A percentile compares a stretch with the other conserved stretches of the same genome.
Conservation (phyloP, 2,888 invertebrate genomes). For the Tortrix viridana region DNA sequence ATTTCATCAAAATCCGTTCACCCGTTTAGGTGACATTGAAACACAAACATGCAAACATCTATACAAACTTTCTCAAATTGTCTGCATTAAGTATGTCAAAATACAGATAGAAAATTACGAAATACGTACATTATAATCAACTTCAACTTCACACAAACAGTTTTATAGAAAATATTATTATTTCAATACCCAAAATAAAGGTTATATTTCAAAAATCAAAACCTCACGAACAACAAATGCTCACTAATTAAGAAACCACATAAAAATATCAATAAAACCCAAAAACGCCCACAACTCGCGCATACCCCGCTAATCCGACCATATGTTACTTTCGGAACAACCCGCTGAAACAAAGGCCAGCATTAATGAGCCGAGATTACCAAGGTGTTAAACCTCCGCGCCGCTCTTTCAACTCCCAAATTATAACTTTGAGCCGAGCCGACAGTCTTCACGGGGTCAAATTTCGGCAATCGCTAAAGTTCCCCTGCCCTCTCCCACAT, state of each 20-base stretch:
- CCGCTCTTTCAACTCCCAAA: constrained; percentile 80
- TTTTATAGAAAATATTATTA: not conserved
- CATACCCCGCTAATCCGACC: constrained; percentile 78
- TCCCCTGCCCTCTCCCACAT: constrained; percentile 63
- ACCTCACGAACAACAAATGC: constrained; percentile 33
- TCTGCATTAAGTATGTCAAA: too few relatives aligned
- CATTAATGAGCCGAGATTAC: constrained; percentile 83
- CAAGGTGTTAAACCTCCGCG: constrained; percentile 81
- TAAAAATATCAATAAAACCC: constrained; percentile 39
- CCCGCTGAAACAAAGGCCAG: constrained; percentile 82
- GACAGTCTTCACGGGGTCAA: constrained; percentile 73
- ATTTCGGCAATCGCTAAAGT: constrained; percentile 75
- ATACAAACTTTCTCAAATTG: too few relatives aligned
- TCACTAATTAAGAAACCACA: constrained; percentile 38
- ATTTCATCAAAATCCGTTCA: too few relatives aligned
- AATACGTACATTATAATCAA: too few relatives aligned
- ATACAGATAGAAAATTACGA: too few relatives aligned
- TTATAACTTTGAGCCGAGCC: constrained; percentile 75
- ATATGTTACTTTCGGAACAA: constrained; percentile 80
- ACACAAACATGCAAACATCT: too few relatives aligned
- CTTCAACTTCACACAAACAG: too few relatives aligned
- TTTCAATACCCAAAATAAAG: constrained; percentile 1
- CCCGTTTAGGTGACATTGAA: too few relatives aligned
- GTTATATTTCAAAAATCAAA: constrained; percentile 24
- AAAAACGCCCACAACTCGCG: constrained; percentile 41